Evolutionary conservation across 2,797 vertebrate species (phyloP).

Genomic region (Chiroxiphia lanceolata): DNA sequence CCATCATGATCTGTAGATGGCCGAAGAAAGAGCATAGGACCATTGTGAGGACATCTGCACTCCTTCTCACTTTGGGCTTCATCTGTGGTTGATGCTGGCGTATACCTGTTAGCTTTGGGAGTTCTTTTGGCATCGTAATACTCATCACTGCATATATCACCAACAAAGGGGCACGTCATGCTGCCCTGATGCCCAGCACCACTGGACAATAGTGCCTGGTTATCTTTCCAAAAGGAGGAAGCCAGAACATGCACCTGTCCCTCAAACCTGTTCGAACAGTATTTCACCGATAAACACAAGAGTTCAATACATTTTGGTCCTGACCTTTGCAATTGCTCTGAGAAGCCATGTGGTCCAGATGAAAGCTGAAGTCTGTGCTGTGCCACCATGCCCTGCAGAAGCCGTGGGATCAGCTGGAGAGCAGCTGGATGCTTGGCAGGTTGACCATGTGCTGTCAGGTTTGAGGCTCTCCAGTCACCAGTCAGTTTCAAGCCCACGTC

Average conservation of each 20-base stretch:
- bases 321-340: neutral
- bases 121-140: neutral
- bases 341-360: neutral
- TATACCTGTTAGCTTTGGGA: neutral
- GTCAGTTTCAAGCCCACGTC: neutral
- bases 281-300: neutral
- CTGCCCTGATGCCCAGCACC: neutral
- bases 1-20: fast-evolving
- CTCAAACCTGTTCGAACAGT: neutral
- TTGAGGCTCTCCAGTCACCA: neutral
- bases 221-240: neutral
- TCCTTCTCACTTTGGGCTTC: neutral
- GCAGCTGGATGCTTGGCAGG: neutral
- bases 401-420: neutral
- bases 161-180: neutral
- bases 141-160: neutral
- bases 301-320: neutral
- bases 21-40: neutral
- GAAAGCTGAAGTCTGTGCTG: neutral
- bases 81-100: neutral
- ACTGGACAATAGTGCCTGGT: fast-evolving
- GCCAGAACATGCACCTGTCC: neutral
- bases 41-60: neutral
- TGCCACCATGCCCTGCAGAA: neutral
- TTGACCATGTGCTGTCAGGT: neutral